Percentiles rank a stretch among this genome's conserved stretches.
phyloP scores from a whole-genome alignment of 2,113 vertebrate genomes.

The Ia io region DNA sequence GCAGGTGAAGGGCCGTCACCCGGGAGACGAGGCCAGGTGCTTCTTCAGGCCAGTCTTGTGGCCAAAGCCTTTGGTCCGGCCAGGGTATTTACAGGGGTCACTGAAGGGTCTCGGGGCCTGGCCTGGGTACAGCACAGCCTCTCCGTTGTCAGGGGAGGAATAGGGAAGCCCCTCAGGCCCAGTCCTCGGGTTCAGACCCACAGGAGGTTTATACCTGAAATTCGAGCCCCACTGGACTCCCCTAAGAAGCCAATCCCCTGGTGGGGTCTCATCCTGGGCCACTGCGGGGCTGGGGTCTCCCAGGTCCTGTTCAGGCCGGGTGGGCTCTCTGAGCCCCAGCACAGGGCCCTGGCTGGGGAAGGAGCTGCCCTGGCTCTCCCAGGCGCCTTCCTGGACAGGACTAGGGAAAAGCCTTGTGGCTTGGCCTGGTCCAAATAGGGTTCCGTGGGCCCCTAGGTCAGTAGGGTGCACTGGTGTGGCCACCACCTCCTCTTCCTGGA shows the following conservation, averaged over 20 bases:
- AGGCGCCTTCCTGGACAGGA: slow-evolving; percentile 76
- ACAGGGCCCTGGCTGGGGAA: slow-evolving; percentile 64
- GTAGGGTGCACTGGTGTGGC: slow-evolving; percentile 70
- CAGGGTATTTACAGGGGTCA: slow-evolving; percentile 79
- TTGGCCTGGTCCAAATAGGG: slow-evolving; percentile 67
- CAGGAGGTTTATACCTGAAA: slow-evolving; percentile 71
- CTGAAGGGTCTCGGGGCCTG: slow-evolving; percentile 66
- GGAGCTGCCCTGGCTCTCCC: slow-evolving; percentile 71
- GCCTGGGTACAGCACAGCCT: slow-evolving; percentile 55
- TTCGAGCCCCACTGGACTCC: slow-evolving; percentile 76
- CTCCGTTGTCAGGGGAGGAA: slow-evolving; percentile 70
- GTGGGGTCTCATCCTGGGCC: slow-evolving; percentile 52
- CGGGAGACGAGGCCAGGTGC: slow-evolving; percentile 22
- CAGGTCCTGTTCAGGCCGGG: slow-evolving; percentile 75
- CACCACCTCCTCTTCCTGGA: slow-evolving; percentile 74
- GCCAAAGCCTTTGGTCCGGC: slow-evolving; percentile 77
- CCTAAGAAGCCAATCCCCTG: slow-evolving; percentile 69
- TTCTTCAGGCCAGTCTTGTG: slow-evolving; percentile 68
- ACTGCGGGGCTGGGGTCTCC: slow-evolving; percentile 63
- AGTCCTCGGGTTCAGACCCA: slow-evolving; percentile 66
- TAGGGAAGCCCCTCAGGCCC: slow-evolving; percentile 65
- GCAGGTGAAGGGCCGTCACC: slow-evolving; percentile 79
- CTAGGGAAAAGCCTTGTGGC: slow-evolving; percentile 75
- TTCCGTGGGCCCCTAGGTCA: slow-evolving; percentile 70
- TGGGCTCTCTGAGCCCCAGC: slow-evolving; percentile 74